Conservation (phyloP, 2,888 invertebrate species). For the Hoplodrina ambigua region DNA sequence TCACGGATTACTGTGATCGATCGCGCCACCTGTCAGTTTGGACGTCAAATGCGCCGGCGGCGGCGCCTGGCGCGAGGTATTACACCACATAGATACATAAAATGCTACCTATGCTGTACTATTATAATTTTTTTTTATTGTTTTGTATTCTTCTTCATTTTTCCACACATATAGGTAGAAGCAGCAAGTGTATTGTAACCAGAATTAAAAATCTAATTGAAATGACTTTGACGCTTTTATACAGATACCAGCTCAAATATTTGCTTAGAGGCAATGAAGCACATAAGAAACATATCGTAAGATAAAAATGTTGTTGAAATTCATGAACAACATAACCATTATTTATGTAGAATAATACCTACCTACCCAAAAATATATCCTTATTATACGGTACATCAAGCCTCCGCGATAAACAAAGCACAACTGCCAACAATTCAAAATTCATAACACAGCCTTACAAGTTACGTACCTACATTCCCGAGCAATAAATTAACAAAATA, state of each 20-base stretch:
- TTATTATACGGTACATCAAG: background rate
- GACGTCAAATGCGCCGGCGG: constrained; percentile 28
- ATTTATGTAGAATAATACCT: no score
- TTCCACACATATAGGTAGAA: no score
- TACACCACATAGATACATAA: background rate
- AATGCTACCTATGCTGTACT: constrained; percentile 9
- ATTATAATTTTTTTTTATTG: no score
- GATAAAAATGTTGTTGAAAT: no score
- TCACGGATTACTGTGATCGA: constrained; percentile 35
- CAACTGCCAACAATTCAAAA: constrained; percentile 30
- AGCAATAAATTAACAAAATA: constrained; percentile 68
- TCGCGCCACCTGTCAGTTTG: constrained; percentile 38
- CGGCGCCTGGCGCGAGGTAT: background rate
- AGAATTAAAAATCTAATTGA: no score
- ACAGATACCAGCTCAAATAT: no score
- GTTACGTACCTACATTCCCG: constrained; percentile 25
- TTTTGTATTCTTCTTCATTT: no score
- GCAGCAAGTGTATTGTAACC: no score
- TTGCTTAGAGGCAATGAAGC: no score
- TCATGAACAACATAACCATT: no score
- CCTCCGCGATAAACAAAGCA: constrained; percentile 24
- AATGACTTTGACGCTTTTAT: no score
- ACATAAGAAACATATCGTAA: no score
- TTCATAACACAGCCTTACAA: constrained; percentile 50
- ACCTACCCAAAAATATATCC: background rate